Conservation (phyloP, 1,140 invertebrate genomes). For the Elymnias hypermnestra region DNA sequence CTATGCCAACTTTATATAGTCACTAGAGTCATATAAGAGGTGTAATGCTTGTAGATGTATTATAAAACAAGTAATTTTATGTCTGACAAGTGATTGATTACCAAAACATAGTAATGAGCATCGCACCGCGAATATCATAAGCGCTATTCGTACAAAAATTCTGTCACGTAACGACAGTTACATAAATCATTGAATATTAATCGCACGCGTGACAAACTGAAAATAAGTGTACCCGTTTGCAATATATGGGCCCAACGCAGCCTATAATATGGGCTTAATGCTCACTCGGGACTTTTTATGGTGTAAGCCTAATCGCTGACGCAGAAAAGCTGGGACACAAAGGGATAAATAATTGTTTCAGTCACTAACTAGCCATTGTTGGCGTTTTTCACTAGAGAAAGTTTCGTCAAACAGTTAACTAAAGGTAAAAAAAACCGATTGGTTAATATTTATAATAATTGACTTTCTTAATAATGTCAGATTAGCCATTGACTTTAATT, state of each 20-base stretch:
- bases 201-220: constrained; percentile 7
- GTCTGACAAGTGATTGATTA: constrained; percentile 13
- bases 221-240: constrained; percentile 7
- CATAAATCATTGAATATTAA: constrained; percentile 20
- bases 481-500: too few relatives aligned
- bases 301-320: neutral
- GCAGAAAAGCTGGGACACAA: neutral
- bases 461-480: too few relatives aligned
- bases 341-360: too few relatives aligned
- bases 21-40: too few relatives aligned
- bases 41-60: too few relatives aligned
- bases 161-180: constrained; percentile 9
- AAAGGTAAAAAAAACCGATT: too few relatives aligned
- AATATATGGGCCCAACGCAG: neutral
- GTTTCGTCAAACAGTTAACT: too few relatives aligned
- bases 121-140: neutral
- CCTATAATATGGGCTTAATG: too few relatives aligned
- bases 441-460: too few relatives aligned
- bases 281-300: neutral
- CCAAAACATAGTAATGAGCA: constrained; percentile 7
- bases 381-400: too few relatives aligned
- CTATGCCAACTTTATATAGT: too few relatives aligned
- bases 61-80: neutral
- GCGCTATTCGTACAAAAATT: constrained; percentile 4
- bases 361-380: too few relatives aligned